phyloP scores from a whole-genome alignment of 2,888 invertebrate genomes.

The Mythimna pallens region DNA sequence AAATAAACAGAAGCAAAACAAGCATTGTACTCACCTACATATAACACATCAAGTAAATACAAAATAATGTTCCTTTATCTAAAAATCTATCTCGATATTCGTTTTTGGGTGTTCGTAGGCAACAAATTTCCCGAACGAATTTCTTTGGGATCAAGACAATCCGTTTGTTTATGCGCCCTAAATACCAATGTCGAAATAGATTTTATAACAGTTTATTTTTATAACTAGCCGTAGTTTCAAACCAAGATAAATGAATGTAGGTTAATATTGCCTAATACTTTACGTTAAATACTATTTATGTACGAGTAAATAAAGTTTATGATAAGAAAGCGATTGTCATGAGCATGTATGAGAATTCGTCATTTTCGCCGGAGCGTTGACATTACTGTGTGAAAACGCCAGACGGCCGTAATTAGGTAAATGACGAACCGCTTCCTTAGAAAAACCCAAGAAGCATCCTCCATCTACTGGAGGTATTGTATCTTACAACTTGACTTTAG shows the following conservation, averaged over 20 bases:
- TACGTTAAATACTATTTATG: not conserved
- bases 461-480: not conserved
- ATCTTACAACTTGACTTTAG: not conserved
- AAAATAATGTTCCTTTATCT: constrained; percentile 24
- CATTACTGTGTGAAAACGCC: not conserved
- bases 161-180: constrained; percentile 72
- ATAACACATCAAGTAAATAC: not conserved
- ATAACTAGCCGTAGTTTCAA: constrained; percentile 30
- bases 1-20: not conserved
- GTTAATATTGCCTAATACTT: constrained; percentile 22
- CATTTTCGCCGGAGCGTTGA: not conserved
- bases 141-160: constrained; percentile 66
- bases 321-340: not conserved
- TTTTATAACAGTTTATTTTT: constrained; percentile 65
- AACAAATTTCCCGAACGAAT: constrained; percentile 50
- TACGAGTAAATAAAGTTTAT: not conserved
- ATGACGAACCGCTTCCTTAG: not conserved
- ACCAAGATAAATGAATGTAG: constrained; percentile 34
- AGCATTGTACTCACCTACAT: not conserved
- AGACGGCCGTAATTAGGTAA: not conserved
- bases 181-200: constrained; percentile 74
- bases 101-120: constrained; percentile 10
- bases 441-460: not conserved
- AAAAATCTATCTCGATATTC: constrained; percentile 11
- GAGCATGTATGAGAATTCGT: not conserved